These are phyloP conservation scores for Hydra vulgaris DNA, from an alignment of 30 jellyfish, hydroid and myxozoan genomes.

Conservation along the genomic window DNA sequence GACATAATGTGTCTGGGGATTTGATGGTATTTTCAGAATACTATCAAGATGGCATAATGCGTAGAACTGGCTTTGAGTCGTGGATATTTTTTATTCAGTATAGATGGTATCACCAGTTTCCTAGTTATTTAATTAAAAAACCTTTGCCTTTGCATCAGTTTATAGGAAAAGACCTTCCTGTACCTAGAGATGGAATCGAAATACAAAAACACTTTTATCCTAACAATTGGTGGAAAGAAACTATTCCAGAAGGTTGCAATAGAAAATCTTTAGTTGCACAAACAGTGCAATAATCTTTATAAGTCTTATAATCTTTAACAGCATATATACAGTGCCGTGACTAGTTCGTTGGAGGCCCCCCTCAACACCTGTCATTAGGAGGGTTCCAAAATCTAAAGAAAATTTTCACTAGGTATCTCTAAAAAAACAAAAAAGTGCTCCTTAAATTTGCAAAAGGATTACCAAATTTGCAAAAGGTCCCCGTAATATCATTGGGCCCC, in stretches of 20 bases:
- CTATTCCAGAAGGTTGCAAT: slow-evolving; percentile 59
- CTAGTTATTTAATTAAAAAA: slow-evolving; percentile 35
- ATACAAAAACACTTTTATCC: slow-evolving; percentile 66
- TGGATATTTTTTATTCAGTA: slow-evolving; percentile 58
- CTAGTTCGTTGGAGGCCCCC: no score
- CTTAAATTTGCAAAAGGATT: no score
- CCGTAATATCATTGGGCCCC: no score
- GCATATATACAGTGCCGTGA: no score
- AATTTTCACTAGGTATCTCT: no score
- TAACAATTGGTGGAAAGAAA: slow-evolving; percentile 57
- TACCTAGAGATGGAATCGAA: slow-evolving; percentile 66
- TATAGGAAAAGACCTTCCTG: slow-evolving; percentile 47
- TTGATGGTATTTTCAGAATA: slow-evolving; percentile 40
- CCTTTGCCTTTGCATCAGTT: slow-evolving; percentile 44
- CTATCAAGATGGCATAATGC: slow-evolving; percentile 26
- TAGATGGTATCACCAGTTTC: slow-evolving; percentile 63
- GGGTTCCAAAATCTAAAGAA: no score
- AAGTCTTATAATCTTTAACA: no score
- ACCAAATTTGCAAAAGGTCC: no score
- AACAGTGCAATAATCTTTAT: no score
- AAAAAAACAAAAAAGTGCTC: no score
- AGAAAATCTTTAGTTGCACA: neutral
- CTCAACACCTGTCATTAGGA: no score
- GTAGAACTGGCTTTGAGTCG: slow-evolving; percentile 69
- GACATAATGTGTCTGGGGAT: slow-evolving; percentile 48